Conservation (phyloP, 2,888 invertebrate genomes). For the Geotrupes spiniger region DNA sequence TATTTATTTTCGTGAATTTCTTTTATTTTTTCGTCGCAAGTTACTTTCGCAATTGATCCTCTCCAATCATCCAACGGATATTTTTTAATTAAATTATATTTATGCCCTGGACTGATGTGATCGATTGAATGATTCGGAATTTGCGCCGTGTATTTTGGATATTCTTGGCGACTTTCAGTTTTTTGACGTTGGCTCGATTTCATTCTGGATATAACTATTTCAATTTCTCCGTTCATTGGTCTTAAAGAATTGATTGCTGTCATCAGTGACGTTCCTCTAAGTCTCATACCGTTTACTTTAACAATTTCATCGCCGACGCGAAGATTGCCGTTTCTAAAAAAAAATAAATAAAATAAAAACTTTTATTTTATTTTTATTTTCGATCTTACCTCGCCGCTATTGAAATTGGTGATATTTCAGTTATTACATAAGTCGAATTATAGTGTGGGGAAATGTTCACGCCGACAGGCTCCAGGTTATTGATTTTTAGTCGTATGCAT, state of each 20-base stretch:
- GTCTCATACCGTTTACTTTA: conserved; percentile 79
- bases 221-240: conserved; percentile 47
- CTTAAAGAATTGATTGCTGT: conserved; percentile 54
- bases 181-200: conserved; percentile 11
- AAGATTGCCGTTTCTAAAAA: conserved; percentile 72
- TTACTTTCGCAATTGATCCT: too few relatives aligned
- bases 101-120: background rate
- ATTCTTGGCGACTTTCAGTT: background rate
- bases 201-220: conserved; percentile 46
- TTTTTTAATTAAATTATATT: background rate
- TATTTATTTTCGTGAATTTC: background rate
- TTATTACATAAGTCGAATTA: conserved; percentile 48
- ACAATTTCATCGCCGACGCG: conserved; percentile 86
- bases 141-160: background rate
- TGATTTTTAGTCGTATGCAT: conserved; percentile 38
- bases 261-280: conserved; percentile 69
- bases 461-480: conserved; percentile 33
- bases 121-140: background rate
- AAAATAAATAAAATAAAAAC: conserved; percentile 1
- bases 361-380: conserved; percentile 8
- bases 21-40: background rate
- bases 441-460: conserved; percentile 35
- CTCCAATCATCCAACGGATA: too few relatives aligned
- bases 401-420: conserved; percentile 52
- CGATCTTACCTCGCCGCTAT: conserved; percentile 52